A percentile compares a stretch with the other conserved stretches of the same genome.
phyloP scores from a whole-genome alignment of 1,140 invertebrate species.

The Globodera rostochiensis region DNA sequence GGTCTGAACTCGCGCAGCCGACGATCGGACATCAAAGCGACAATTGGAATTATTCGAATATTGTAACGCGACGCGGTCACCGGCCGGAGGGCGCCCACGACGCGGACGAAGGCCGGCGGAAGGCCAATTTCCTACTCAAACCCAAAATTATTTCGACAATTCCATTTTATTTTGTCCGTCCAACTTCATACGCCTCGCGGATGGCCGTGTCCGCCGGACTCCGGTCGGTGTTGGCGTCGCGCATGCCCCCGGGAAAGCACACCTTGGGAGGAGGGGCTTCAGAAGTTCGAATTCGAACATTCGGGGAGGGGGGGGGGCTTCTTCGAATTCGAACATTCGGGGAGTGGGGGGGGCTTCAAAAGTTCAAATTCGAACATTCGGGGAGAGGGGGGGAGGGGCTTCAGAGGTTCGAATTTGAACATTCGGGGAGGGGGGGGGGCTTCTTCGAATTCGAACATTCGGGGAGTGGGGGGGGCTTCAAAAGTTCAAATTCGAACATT shows the following conservation, averaged over 20 bases:
- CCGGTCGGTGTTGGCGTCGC: not conserved
- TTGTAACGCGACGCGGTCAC: not conserved
- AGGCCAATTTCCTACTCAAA: conserved; percentile 1
- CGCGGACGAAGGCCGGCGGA: conserved; percentile 4
- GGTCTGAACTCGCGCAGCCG: not conserved
- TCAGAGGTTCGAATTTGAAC: not conserved
- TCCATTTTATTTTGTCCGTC: not conserved
- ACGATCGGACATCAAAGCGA: not conserved
- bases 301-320: no score
- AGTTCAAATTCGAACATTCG: no score
- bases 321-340: no score
- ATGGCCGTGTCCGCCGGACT: not conserved
- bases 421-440: no score
- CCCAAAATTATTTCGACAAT: not conserved
- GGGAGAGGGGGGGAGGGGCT: not conserved
- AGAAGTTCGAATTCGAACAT: not conserved
- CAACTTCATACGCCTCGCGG: not conserved
- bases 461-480: no score
- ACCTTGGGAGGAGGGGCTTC: not conserved
- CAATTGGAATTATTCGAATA: not conserved
- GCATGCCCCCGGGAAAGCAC: not conserved
- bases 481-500: no score
- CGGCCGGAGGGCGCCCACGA: not conserved
- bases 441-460: no score
- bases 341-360: no score